Conservation (phyloP, 1,140 invertebrate genomes). For the Episyrphus balteatus region DNA sequence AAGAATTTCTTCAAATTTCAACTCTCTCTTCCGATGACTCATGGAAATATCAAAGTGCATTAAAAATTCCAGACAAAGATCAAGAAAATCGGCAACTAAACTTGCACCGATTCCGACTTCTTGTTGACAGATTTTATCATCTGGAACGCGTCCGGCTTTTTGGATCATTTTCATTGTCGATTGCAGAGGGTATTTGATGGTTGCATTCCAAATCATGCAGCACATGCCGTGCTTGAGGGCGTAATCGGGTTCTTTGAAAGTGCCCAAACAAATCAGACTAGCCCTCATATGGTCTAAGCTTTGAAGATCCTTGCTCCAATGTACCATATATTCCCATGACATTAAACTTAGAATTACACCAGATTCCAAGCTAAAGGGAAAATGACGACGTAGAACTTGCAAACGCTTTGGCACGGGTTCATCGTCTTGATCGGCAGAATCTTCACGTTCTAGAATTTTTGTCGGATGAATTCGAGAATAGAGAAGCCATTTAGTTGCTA, state of each 20-base stretch:
- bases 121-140: slow-evolving; percentile 66
- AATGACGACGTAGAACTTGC: slow-evolving; percentile 54
- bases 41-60: slow-evolving; percentile 48
- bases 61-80: slow-evolving; percentile 58
- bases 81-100: slow-evolving; percentile 56
- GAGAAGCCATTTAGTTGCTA: slow-evolving; percentile 71
- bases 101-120: slow-evolving; percentile 62
- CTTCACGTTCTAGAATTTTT: slow-evolving; percentile 23
- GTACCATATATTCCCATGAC: slow-evolving; percentile 78
- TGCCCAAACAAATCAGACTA: slow-evolving; percentile 45
- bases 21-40: slow-evolving; percentile 37
- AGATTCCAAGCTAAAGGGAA: slow-evolving; percentile 73
- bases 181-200: slow-evolving; percentile 65
- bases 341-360: slow-evolving; percentile 72
- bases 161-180: slow-evolving; percentile 66
- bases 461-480: slow-evolving; percentile 55
- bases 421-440: slow-evolving; percentile 17
- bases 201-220: slow-evolving; percentile 77
- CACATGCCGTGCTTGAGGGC: slow-evolving; percentile 61
- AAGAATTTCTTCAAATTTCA: slow-evolving; percentile 58
- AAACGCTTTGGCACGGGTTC: slow-evolving; percentile 45
- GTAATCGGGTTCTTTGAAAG: slow-evolving; percentile 43
- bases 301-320: slow-evolving; percentile 71
- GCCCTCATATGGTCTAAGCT: slow-evolving; percentile 52
- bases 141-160: slow-evolving; percentile 77